Conservation (phyloP, 2,888 invertebrate genomes). For the Drepana falcataria region DNA sequence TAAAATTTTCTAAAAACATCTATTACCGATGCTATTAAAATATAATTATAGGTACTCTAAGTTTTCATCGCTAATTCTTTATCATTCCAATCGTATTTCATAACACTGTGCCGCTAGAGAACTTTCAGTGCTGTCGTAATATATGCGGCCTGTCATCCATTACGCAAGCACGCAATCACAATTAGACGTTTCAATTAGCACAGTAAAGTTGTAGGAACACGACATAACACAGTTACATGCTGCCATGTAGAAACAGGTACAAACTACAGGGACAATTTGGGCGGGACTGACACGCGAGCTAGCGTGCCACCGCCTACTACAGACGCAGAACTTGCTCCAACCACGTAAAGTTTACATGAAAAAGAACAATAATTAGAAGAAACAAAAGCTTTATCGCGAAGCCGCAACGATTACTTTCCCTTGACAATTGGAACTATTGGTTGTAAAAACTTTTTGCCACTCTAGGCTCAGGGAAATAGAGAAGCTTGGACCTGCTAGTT, state of each 20-base stretch:
- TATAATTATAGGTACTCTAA: too few relatives aligned
- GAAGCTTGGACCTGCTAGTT: conserved; percentile 36
- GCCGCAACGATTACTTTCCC: conserved; percentile 24
- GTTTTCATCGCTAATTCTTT: too few relatives aligned
- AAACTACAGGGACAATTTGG: conserved; percentile 30
- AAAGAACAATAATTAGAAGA: conserved; percentile 38
- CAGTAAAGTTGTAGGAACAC: conserved; percentile 10
- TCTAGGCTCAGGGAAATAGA: conserved; percentile 28
- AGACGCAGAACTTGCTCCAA: conserved; percentile 41
- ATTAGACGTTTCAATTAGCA: conserved; percentile 9
- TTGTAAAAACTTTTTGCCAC: conserved; percentile 15
- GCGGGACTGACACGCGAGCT: conserved; percentile 58
- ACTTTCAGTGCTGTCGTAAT: too few relatives aligned
- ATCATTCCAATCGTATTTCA: too few relatives aligned
- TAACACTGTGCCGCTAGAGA: too few relatives aligned
- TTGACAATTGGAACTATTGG: conserved; percentile 10
- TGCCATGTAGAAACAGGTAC: conserved; percentile 35
- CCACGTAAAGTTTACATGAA: conserved; percentile 44
- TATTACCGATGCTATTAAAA: too few relatives aligned
- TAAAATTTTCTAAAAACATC: too few relatives aligned
- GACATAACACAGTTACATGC: conserved; percentile 6
- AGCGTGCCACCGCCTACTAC: conserved; percentile 63
- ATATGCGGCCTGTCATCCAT: background rate
- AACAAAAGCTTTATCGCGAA: conserved; percentile 27
- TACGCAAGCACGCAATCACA: background rate